Base-by-base conservation (phyloP, 64 coral and sea anemone genomes). In the Hydrozoanthus tunicans region DNA sequence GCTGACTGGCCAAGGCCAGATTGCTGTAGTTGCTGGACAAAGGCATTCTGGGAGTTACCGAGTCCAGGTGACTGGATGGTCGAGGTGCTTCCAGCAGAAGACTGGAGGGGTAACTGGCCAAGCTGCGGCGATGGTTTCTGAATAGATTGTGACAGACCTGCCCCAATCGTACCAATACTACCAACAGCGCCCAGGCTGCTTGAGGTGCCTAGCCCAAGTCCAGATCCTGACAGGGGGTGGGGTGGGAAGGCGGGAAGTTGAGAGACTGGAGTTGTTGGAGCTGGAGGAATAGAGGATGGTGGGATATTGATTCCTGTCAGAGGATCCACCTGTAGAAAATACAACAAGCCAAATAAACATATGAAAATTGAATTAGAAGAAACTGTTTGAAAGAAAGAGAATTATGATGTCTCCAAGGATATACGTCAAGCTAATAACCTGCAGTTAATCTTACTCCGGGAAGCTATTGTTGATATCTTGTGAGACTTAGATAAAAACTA, bases 161-260 rank as follows among this genome's bases (percentile, higher is more conserved):
- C 78, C 55, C 95, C 92, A 23, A 96, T 96, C 62, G 95, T 82
- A 54, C 95, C 92, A 77, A 96, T 91, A 63, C 90, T 94, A 70
- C 96, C 96, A 70, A 98, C 94, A 71, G 96, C 93, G 65, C 92
- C 94, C 14, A 93, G 63, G 25, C 70, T 91, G 59, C 79, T 73
- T 61, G 94, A 86, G 6, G 97, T 76, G 51, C 91, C 91, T 11
- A 92, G 90, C 20, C 88, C 92, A 4, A 93, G 23, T 25, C 62
- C 79, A 63, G 75, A 78, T 17, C 92, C 92, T 13, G 90, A 92
- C 0, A 96, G 90, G 7, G 97, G 97, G 52, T 99, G 97, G 6
- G 97, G 97, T 52, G 97, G 97, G 64, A 99, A 99, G 8, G 97
- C 91, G 4, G 97, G 97, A 32, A 99, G 73, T 23, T 99, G 94